phyloP scores from a whole-genome alignment of 2,113 vertebrate genomes.

The Amphilophus citrinellus region DNA sequence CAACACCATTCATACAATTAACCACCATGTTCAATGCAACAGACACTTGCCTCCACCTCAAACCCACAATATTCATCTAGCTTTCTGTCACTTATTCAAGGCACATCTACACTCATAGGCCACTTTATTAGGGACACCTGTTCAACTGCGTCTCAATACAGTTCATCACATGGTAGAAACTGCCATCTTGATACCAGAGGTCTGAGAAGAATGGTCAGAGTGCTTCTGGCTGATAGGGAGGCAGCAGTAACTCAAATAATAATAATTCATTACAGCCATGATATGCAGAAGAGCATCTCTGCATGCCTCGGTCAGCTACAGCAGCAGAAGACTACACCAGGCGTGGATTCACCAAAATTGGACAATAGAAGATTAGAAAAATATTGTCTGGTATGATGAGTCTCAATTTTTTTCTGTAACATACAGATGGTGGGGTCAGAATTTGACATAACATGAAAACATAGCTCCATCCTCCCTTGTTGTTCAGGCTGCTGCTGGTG shows the following conservation, averaged over 20 bases:
- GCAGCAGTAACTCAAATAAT: not conserved
- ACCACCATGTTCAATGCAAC: not conserved
- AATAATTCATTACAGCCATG: not conserved
- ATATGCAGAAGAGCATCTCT: not conserved
- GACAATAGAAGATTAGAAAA: not conserved
- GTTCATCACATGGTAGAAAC: not conserved
- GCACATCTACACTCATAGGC: not conserved
- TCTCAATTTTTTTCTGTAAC: not conserved
- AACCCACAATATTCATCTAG: not conserved
- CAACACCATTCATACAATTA: not conserved
- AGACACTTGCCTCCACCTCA: not conserved
- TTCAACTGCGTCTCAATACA: no score
- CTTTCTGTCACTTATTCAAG: not conserved
- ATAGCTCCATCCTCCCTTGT: accelerated
- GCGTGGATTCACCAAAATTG: not conserved
- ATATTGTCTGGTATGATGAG: not conserved
- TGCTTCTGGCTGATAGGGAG: not conserved
- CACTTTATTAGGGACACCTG: not conserved
- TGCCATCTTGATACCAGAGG: not conserved
- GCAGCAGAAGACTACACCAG: not conserved
- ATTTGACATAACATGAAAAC: not conserved
- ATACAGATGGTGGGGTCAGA: not conserved
- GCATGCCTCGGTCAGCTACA: not conserved
- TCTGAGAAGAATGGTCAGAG: not conserved
- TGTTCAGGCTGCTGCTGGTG: no score